Evolutionary conservation across 2,888 invertebrate species (phyloP).

Genomic region (Polydrusus tereticollis): DNA sequence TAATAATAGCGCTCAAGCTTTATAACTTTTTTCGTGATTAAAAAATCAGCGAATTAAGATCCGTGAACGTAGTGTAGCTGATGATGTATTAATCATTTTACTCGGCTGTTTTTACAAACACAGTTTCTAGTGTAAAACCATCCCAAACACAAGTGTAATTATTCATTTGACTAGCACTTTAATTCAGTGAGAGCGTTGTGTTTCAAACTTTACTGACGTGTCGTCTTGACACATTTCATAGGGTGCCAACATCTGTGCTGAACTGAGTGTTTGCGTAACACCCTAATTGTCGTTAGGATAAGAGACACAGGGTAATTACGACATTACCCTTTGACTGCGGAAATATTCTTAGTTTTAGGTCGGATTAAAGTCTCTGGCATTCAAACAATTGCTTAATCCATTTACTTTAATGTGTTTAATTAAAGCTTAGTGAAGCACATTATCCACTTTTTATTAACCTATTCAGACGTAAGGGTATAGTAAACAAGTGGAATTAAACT

Average conservation of each 20-base stretch:
- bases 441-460: slow-evolving; percentile 36
- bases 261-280: slow-evolving; percentile 49
- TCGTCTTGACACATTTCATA: slow-evolving; percentile 47
- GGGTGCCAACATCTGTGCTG: slow-evolving; percentile 47
- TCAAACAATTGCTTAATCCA: slow-evolving; percentile 48
- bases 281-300: slow-evolving; percentile 49
- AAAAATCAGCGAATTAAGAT: too few relatives aligned
- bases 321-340: slow-evolving; percentile 40
- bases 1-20: too few relatives aligned
- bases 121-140: slow-evolving; percentile 13
- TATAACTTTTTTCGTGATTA: too few relatives aligned
- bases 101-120: background rate
- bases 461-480: slow-evolving; percentile 28
- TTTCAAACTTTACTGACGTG: slow-evolving; percentile 38
- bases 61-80: background rate
- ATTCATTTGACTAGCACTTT: slow-evolving; percentile 38
- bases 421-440: slow-evolving; percentile 32
- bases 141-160: slow-evolving; percentile 37
- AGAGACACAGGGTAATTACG: slow-evolving; percentile 48
- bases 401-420: slow-evolving; percentile 44
- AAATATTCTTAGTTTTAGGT: slow-evolving; percentile 47
- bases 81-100: background rate
- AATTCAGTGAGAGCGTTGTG: slow-evolving; percentile 34
- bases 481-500: slow-evolving; percentile 28
- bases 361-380: slow-evolving; percentile 41